phyloP scores from a whole-genome alignment of 2,113 vertebrate genomes.

The Labrus mixtus region DNA sequence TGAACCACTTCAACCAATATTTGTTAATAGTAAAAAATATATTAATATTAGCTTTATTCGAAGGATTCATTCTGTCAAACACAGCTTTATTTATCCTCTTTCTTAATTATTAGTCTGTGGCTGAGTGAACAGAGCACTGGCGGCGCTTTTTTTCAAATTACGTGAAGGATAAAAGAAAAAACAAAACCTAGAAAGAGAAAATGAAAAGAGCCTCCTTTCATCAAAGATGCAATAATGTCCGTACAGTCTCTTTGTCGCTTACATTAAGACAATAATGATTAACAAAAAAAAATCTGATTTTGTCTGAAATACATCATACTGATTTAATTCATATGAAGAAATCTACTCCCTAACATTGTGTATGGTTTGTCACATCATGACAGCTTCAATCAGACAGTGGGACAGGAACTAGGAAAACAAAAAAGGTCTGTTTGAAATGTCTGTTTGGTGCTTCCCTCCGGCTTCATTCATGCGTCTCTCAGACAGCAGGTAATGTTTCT shows the following conservation, averaged over 20 bases:
- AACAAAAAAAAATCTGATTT: background rate
- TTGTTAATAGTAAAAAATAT: too few relatives aligned
- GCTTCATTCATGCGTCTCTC: constrained; percentile 45
- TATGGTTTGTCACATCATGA: constrained; percentile 10
- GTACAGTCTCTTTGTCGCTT: background rate
- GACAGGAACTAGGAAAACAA: constrained; percentile 14
- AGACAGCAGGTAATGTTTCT: constrained; percentile 48
- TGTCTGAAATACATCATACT: constrained; percentile 4
- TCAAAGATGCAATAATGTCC: background rate
- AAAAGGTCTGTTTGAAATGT: constrained; percentile 1
- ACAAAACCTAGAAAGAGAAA: background rate
- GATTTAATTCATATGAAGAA: constrained; percentile 14
- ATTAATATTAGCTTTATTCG: too few relatives aligned
- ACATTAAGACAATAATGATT: constrained; percentile 6
- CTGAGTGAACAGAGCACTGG: background rate
- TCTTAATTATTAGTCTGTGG: background rate
- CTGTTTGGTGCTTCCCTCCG: constrained; percentile 23
- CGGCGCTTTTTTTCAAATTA: background rate
- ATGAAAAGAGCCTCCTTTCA: background rate
- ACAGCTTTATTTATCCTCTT: too few relatives aligned
- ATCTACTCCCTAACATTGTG: background rate
- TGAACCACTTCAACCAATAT: too few relatives aligned
- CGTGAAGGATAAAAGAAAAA: background rate
- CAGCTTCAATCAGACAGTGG: constrained; percentile 7
- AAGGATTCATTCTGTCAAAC: too few relatives aligned